phyloP scores from a whole-genome alignment of 2,797 vertebrate genomes.

The Antrozous pallidus region DNA sequence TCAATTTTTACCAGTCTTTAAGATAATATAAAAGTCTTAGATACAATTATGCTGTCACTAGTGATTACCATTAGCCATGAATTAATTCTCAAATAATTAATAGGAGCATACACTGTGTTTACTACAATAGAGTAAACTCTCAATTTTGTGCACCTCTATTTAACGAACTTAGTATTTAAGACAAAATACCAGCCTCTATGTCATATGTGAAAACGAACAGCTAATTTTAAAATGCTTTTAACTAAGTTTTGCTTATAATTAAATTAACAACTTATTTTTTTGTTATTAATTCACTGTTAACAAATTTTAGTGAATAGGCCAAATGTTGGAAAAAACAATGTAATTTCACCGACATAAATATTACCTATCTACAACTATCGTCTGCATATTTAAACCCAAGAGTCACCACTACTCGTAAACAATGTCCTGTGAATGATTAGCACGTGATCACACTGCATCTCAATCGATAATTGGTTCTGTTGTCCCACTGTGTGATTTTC shows the following conservation, averaged over 20 bases:
- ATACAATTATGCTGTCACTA: not conserved
- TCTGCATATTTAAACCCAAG: too few species aligned
- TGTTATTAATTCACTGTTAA: not conserved
- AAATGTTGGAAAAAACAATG: too few species aligned
- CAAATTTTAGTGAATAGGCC: too few species aligned
- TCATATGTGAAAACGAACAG: not conserved
- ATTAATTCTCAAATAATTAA: not conserved
- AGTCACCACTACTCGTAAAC: too few species aligned
- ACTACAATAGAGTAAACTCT: not conserved
- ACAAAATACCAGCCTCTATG: not conserved
- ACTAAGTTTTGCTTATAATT: not conserved
- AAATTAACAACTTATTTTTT: not conserved
- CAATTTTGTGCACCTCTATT: not conserved
- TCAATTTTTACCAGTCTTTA: conserved; percentile 35
- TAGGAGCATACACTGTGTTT: not conserved
- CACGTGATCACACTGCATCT: too few species aligned
- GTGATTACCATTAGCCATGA: not conserved
- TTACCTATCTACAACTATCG: too few species aligned
- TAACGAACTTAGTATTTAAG: not conserved
- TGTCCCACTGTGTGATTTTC: too few species aligned
- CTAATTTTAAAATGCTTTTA: not conserved
- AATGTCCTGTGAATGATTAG: too few species aligned
- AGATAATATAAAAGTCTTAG: conserved; percentile 15
- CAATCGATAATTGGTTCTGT: too few species aligned
- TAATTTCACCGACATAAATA: too few species aligned